Evolutionary conservation across 1,140 invertebrate species (phyloP), one percentile per base, ranked within the genome.

Genomic region (Euglossa dilemma): DNA sequence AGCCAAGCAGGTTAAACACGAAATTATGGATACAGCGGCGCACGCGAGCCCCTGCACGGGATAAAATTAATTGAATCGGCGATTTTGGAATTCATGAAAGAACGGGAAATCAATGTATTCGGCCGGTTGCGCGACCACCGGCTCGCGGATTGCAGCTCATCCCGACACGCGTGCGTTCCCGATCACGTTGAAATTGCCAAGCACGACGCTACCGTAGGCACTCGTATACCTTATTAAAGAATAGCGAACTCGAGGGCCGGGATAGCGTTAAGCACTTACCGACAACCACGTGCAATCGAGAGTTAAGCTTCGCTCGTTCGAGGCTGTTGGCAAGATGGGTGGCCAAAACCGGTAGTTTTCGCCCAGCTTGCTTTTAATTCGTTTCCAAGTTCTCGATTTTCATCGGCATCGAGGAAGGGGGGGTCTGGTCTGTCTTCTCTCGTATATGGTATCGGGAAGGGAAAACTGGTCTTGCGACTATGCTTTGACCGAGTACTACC

Each of bases 51-150:
- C 23, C 28, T 28, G 23, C 45, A 14, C 66, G 67, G 36, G 63
- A 56, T 57, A 59, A 52, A 57, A 76, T 82, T 82, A 82, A 82
- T 76, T 82, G 72, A 82, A 76, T 82, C 66, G 66, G 67, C 50
- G 57, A 83, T 83, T 83, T 83, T 63, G 45, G 66, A n/a, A 78
- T 77, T 83, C 56, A 47, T 54, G 80, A 75, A 81, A 81, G 80
- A 75, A 81, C 72, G n/a, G 72, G 71, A 36, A 81, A 67, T 57
- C 71, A 59, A 76, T 82, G 67, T 82, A 69, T 82, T 57, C 72
- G 52, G 63, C 16, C 25, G 61, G 63, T 50, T 43, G 71, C n/a
- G 52, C 79, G 36, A 56, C 72, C 61, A 74, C 25, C 52, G 45
- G n/a, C 36, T n/a, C 77, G 2, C 36, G 14, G 47, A 61, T n/a